A percentile compares a stretch with the other conserved stretches of the same genome.
These are phyloP conservation scores for Drosophila ezoana DNA, from an alignment of 2,888 invertebrate genomes.

Conservation along the genomic window DNA sequence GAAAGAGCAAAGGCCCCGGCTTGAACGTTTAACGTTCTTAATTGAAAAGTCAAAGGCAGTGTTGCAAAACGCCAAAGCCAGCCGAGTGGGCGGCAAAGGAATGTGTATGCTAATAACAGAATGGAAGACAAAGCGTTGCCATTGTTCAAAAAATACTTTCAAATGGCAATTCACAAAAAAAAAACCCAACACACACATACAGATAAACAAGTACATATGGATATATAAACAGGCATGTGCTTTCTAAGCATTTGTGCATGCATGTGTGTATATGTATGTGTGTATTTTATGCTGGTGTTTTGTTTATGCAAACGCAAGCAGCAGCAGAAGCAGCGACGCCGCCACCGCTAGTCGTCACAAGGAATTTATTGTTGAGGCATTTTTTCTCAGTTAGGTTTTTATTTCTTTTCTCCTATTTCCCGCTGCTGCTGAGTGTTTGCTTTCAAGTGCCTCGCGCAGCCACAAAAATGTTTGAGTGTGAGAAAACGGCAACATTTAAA, in stretches of 20 bases:
- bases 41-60: conserved; percentile 60
- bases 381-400: conserved; percentile 51
- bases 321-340: conserved; percentile 16
- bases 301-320: conserved; percentile 52
- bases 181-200: conserved; percentile 12
- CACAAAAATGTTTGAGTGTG: conserved; percentile 54
- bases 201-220: conserved; percentile 4
- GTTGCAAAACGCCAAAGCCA: conserved; percentile 52
- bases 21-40: conserved; percentile 60
- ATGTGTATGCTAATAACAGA: conserved; percentile 41
- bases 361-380: conserved; percentile 80
- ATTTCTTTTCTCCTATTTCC: conserved; percentile 26
- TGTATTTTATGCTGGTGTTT: conserved; percentile 15
- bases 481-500: conserved; percentile 69
- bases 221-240: conserved; percentile 7
- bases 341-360: conserved; percentile 43
- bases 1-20: conserved; percentile 19
- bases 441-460: conserved; percentile 42
- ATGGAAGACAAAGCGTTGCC: conserved; percentile 58
- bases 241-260: conserved; percentile 34
- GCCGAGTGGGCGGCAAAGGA: conserved; percentile 51
- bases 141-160: conserved; percentile 56
- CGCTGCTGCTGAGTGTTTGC: conserved; percentile 14
- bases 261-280: conserved; percentile 3
- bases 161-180: conserved; percentile 37